phyloP scores from a whole-genome alignment of 1,140 invertebrate species.

The Latrodectus geometricus region DNA sequence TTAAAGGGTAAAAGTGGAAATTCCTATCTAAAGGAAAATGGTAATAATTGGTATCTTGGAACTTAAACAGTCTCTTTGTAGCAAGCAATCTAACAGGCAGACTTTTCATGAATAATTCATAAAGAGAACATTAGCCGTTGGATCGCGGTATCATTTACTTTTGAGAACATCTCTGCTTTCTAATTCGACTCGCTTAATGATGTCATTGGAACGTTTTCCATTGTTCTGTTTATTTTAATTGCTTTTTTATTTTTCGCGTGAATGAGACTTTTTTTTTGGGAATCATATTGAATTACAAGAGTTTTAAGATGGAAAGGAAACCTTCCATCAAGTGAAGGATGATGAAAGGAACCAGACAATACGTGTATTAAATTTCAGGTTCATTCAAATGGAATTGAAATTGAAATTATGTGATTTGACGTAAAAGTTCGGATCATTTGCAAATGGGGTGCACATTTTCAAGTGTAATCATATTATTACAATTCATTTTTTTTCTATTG shows the following conservation, averaged over 20 bases:
- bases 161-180: neutral
- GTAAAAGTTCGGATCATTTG: no score
- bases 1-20: no score
- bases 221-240: neutral
- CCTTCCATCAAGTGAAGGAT: neutral
- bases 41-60: no score
- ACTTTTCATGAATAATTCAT: slow-evolving; percentile 37
- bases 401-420: no score
- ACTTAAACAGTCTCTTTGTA: neutral
- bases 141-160: slow-evolving; percentile 3
- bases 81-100: slow-evolving; percentile 9
- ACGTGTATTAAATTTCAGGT: neutral
- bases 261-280: neutral
- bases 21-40: no score
- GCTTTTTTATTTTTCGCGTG: neutral
- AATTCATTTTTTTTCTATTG: no score
- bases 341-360: neutral
- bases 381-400: neutral
- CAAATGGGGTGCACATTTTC: no score
- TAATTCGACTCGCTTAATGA: slow-evolving; percentile 38
- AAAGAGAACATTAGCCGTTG: neutral
- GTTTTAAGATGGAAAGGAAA: no score
- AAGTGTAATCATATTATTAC: no score
- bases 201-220: neutral
- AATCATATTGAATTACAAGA: no score